Conservation (phyloP, 2,113 vertebrate genomes). For the Petroica traversi region DNA sequence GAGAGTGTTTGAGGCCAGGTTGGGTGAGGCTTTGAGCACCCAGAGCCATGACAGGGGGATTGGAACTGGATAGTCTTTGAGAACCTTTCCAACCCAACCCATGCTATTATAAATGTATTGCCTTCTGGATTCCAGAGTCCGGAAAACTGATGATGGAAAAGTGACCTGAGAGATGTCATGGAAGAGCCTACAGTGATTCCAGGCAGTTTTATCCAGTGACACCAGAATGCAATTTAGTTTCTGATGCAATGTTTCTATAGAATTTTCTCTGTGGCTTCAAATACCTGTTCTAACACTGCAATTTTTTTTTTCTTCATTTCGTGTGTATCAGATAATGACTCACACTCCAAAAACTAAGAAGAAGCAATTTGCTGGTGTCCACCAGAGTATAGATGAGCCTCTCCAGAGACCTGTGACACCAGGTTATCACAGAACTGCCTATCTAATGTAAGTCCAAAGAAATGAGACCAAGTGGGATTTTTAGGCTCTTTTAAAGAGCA, state of each 20-base stretch:
- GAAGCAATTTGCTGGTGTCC: slow-evolving; percentile 60
- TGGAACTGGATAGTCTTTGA: not conserved
- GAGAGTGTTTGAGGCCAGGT: not conserved
- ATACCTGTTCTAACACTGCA: not conserved
- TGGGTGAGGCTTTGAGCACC: not conserved
- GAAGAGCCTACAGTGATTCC: not conserved
- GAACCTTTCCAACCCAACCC: not conserved
- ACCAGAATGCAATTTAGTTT: not conserved
- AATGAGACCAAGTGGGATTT: not conserved
- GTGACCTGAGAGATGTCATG: not conserved
- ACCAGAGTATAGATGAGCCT: slow-evolving; percentile 81
- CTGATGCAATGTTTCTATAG: not conserved
- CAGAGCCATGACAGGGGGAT: fast-evolving
- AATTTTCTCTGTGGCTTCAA: not conserved
- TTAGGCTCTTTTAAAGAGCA: not conserved
- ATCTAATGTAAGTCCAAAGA: slow-evolving; percentile 74
- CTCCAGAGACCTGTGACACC: slow-evolving; percentile 91
- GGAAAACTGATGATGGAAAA: not conserved
- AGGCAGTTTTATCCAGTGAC: not conserved
- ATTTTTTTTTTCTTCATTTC: not conserved
- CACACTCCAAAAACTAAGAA: slow-evolving; percentile 84
- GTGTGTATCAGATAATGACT: slow-evolving; percentile 88
- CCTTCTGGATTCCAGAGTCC: not conserved
- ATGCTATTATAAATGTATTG: not conserved
- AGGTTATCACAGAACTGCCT: slow-evolving; percentile 74